These are phyloP conservation scores for Dendrolimus pini DNA, from an alignment of 2,888 invertebrate species.

Conservation along the genomic window DNA sequence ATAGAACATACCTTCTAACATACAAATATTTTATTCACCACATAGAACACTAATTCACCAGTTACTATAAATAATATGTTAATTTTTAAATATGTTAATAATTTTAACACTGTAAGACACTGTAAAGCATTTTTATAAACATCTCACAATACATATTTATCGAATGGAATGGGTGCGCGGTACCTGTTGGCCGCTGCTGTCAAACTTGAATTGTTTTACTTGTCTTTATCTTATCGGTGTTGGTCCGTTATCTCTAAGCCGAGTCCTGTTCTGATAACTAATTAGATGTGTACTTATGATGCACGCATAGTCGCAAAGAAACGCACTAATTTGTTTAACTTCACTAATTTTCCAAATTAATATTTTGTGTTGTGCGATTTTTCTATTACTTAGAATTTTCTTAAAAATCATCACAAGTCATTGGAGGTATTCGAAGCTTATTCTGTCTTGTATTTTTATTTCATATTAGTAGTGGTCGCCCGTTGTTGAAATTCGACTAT, in stretches of 20 bases:
- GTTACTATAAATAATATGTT: background rate
- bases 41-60: background rate
- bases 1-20: background rate
- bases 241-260: background rate
- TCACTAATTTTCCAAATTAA: no score
- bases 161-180: background rate
- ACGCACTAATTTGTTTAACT: background rate
- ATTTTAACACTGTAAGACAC: background rate
- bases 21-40: background rate
- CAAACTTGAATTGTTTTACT: conserved; percentile 6
- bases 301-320: background rate
- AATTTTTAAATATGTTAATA: background rate
- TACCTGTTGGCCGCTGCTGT: background rate
- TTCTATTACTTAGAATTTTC: no score
- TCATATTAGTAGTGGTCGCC: no score
- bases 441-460: no score
- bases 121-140: background rate
- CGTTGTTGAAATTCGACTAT: no score
- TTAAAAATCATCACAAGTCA: no score
- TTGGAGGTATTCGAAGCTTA: no score
- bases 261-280: background rate
- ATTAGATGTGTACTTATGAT: background rate
- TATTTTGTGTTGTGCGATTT: no score
- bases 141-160: conserved; percentile 1
- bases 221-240: conserved; percentile 10